These are phyloP conservation scores for Aleiodes sp. DNA, from an alignment of 1,140 invertebrate genomes.

Conservation along the genomic window DNA sequence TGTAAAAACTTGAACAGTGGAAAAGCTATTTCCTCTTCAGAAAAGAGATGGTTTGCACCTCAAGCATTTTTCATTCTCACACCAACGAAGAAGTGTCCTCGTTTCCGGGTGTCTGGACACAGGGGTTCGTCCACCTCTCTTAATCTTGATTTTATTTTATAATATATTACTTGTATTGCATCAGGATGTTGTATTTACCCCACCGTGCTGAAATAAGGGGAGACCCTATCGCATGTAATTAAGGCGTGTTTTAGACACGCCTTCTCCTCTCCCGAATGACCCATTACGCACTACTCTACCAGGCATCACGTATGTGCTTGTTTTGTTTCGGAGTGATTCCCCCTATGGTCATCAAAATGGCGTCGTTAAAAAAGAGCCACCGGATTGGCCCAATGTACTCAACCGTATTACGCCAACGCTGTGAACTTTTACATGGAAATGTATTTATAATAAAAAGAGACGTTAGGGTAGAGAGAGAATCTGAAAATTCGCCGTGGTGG, in stretches of 20 bases:
- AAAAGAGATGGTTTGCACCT: background rate
- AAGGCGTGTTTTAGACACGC: slow-evolving; percentile 20
- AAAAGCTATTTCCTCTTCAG: background rate
- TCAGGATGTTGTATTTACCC: background rate
- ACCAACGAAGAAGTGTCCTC: background rate
- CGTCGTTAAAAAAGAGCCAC: slow-evolving; percentile 8
- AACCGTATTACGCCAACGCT: slow-evolving; percentile 5
- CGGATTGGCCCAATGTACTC: slow-evolving; percentile 18
- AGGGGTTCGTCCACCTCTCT: background rate
- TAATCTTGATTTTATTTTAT: background rate
- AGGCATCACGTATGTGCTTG: background rate
- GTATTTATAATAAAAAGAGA: background rate
- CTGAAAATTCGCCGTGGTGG: background rate
- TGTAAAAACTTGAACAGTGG: background rate
- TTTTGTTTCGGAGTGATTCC: background rate
- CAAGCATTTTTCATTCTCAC: background rate
- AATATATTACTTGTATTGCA: background rate
- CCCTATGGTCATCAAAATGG: slow-evolving; percentile 19
- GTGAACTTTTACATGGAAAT: background rate
- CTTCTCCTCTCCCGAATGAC: slow-evolving; percentile 8
- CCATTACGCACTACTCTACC: background rate
- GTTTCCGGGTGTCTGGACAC: background rate
- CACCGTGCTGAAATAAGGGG: background rate
- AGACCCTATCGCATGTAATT: slow-evolving; percentile 18
- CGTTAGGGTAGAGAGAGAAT: background rate